Base-by-base conservation (phyloP, 1,140 invertebrate genomes). In the Heliconius eleuchia region DNA sequence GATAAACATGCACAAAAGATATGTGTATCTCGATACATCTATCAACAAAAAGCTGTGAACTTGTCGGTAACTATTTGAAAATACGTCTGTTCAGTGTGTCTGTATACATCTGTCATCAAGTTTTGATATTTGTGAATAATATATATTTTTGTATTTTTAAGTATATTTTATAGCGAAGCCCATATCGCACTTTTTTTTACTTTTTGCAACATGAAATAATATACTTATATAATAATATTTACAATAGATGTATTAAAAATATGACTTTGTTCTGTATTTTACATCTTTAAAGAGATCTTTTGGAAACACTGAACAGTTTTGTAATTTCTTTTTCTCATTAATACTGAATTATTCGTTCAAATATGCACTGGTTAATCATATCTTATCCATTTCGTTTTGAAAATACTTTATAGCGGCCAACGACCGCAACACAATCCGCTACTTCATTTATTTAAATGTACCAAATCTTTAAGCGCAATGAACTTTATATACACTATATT, bases 41-140 rank as follows among this genome's bases (percentile, higher is more conserved):
- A 4, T 66, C 60, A 66, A 30, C 60, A 66, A 66, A 66, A 66
- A 66, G 60, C 27, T n/a, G 27, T 27, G 9, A 27, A 66, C 60
- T 30, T 66, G 60, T 30, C 60, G 27, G 27, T 66, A 30, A 66
- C 60, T 66, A 66, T 66, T 66, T 66, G 27, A 66, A 66, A 66
- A 30, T 66, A 66, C 60, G 27, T 30, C 23, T 1, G 27, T 66
- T 11, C 27, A 30, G 13, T 60, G 4, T 30, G 13, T 66, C 23
- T 66, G 60, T 66, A 23, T 66, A 66, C 23, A 1, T 66, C 60
- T 27, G 4, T 13, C 16, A 6, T 30, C 0, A 30, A 30, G 60
- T 66, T 66, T 66, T 66, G 60, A n/a, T 66, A 66, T 66, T 66
- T 27, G 60, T 66, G 3, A 66, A 66, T 23, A 23, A 30, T 66